A percentile compares a stretch with the other conserved stretches of the same genome.
These are phyloP conservation scores for Drosophila imparisetae DNA, from an alignment of 2,888 invertebrate species.

Conservation along the genomic window DNA sequence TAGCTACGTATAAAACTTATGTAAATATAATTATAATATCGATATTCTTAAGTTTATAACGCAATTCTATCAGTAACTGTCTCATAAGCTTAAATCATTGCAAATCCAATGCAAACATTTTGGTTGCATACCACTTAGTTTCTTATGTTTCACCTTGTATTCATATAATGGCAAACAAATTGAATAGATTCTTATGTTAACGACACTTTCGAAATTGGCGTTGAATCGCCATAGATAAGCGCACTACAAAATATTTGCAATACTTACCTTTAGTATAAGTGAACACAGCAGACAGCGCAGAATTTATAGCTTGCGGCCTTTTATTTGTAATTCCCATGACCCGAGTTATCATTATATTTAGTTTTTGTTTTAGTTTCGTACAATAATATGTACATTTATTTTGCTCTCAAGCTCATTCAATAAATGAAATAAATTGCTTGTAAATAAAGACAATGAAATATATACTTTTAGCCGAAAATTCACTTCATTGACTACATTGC, in stretches of 20 bases:
- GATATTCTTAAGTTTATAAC: conserved; percentile 15
- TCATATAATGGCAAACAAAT: neutral
- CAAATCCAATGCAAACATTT: conserved; percentile 12
- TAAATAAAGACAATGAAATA: conserved; percentile 41
- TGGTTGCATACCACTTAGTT: conserved; percentile 17
- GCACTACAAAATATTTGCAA: conserved; percentile 22
- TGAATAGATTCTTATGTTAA: conserved; percentile 17
- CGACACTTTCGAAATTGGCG: conserved; percentile 7
- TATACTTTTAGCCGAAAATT: neutral
- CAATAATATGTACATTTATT: conserved; percentile 30
- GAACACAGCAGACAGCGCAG: conserved; percentile 23
- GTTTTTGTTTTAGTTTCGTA: conserved; percentile 25
- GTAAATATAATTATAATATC: conserved; percentile 25
- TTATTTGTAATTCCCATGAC: conserved; percentile 26
- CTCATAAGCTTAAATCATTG: conserved; percentile 18
- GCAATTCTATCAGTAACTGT: conserved; percentile 17
- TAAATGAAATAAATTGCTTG: conserved; percentile 50
- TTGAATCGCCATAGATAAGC: conserved; percentile 18
- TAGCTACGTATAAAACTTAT: conserved; percentile 22
- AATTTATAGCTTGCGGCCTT: conserved; percentile 34
- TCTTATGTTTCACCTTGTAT: neutral
- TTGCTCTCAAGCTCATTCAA: conserved; percentile 32
- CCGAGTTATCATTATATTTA: conserved; percentile 26
- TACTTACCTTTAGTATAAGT: conserved; percentile 21
- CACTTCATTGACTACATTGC: neutral